Conservation (phyloP, 2,113 vertebrate species). For the Phalacrocorax carbo region DNA sequence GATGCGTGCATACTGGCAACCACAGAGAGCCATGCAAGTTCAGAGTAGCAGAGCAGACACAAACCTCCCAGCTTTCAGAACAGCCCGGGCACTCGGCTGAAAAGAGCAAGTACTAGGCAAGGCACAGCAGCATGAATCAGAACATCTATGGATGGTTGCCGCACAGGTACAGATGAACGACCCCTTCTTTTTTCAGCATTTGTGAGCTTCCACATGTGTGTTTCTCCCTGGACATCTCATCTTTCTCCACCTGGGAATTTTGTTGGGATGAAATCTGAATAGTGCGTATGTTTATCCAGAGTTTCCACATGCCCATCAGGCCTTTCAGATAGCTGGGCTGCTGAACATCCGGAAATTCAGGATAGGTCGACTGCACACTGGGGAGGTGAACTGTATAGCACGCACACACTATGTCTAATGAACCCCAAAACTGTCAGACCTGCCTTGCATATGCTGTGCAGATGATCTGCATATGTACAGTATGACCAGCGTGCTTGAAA, state of each 20-base stretch:
- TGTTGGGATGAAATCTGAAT: not conserved
- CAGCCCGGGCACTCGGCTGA: not conserved
- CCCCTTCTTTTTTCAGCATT: not conserved
- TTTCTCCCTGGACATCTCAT: not conserved
- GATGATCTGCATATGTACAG: not conserved
- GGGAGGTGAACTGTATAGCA: not conserved
- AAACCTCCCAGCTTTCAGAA: not conserved
- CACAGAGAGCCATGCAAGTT: not conserved
- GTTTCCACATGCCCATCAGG: not conserved
- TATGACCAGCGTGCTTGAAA: not conserved
- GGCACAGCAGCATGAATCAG: not conserved
- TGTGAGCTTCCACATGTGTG: accelerated
- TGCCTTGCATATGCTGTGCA: slow-evolving; percentile 10
- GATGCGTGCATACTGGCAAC: not conserved
- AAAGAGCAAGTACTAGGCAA: not conserved
- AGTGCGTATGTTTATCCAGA: not conserved
- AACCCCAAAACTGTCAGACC: slow-evolving; percentile 5
- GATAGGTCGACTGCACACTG: not conserved
- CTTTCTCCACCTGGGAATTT: not conserved
- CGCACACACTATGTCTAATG: not conserved
- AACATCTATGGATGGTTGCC: not conserved
- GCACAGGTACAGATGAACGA: not conserved
- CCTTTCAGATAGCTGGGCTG: not conserved
- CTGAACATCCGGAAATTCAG: slow-evolving; percentile 32
- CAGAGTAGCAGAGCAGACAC: not conserved